Evolutionary conservation across 2,797 vertebrate genomes (phyloP).

Genomic region (Champsocephalus gunnari): DNA sequence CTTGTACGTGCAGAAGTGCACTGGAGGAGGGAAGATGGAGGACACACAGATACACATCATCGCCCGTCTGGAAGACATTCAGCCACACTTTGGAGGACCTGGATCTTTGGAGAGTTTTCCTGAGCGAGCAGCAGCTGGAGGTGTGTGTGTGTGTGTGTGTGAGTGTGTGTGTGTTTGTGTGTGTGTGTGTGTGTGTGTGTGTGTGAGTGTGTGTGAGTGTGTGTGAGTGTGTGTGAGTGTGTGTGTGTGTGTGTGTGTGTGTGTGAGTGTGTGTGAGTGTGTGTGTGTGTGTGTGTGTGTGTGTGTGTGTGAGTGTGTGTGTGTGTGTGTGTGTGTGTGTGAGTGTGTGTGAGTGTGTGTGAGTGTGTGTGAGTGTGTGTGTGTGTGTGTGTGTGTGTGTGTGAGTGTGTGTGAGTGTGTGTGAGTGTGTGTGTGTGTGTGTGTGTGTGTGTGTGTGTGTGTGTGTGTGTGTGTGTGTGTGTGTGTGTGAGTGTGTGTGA

Average conservation of each 20-base stretch:
- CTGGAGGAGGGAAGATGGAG: slow-evolving; percentile 70
- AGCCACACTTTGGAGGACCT: no score
- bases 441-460: background rate
- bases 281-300: no score
- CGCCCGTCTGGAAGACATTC: no score
- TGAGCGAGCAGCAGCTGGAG: no score
- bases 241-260: background rate
- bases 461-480: background rate
- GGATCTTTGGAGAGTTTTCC: no score
- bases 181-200: background rate
- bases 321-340: background rate
- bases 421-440: background rate
- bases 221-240: background rate
- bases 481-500: background rate
- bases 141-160: background rate
- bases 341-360: no score
- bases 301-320: background rate
- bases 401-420: background rate
- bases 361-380: background rate
- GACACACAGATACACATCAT: no score
- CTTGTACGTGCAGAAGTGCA: slow-evolving; percentile 96
- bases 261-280: background rate
- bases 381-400: background rate
- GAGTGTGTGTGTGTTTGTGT: background rate
- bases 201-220: background rate